Conservation (phyloP, 2,888 invertebrate genomes). For the Hirtodrosophila trivittata region DNA sequence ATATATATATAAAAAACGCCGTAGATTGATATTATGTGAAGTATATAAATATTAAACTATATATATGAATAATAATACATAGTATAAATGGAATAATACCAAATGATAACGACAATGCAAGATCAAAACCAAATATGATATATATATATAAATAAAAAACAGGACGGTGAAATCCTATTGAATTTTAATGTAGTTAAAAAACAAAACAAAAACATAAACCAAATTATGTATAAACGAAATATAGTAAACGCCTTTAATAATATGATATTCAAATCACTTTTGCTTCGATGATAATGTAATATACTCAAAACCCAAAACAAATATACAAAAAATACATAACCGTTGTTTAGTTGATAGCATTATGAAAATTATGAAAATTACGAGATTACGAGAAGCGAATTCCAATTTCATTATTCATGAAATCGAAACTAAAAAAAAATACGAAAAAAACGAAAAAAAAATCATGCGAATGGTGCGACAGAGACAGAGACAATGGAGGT, state of each 20-base stretch:
- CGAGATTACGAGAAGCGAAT: slow-evolving; percentile 34
- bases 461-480: slow-evolving; percentile 72
- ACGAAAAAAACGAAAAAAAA: slow-evolving; percentile 41
- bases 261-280: slow-evolving; percentile 68
- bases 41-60: slow-evolving; percentile 37
- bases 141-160: slow-evolving; percentile 45
- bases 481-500: slow-evolving; percentile 60
- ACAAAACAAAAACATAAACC: slow-evolving; percentile 38
- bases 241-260: slow-evolving; percentile 75
- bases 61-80: slow-evolving; percentile 29
- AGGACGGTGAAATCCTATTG: slow-evolving; percentile 77
- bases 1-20: slow-evolving; percentile 34
- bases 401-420: slow-evolving; percentile 1
- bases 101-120: slow-evolving; percentile 39
- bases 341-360: slow-evolving; percentile 73
- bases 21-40: slow-evolving; percentile 35
- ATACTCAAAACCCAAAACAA: slow-evolving; percentile 67
- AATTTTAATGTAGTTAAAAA: slow-evolving; percentile 72
- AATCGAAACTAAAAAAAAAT: slow-evolving; percentile 27
- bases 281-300: slow-evolving; percentile 77
- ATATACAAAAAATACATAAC: slow-evolving; percentile 49
- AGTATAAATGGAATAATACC: slow-evolving; percentile 8
- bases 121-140: slow-evolving; percentile 29
- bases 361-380: slow-evolving; percentile 27
- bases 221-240: slow-evolving; percentile 68